Conservation (phyloP, 2,113 vertebrate genomes). For the Halcyon senegalensis region DNA sequence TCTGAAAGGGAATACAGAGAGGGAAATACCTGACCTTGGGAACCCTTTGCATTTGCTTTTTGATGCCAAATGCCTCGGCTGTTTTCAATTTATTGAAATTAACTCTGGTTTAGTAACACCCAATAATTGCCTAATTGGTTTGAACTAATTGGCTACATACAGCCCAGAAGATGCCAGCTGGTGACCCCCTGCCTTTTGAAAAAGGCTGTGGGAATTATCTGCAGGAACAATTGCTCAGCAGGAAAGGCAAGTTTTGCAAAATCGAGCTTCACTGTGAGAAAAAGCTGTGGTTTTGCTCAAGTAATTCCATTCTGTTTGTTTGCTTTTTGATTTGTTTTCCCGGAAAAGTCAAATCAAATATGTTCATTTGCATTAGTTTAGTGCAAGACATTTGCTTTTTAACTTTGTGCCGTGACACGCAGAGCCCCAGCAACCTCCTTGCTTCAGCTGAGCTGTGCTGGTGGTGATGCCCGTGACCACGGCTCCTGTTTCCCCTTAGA, state of each 20-base stretch:
- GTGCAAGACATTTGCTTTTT: constrained; percentile 4
- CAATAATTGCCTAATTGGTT: constrained; percentile 22
- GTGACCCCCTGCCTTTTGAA: neutral
- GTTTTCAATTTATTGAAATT: constrained; percentile 1
- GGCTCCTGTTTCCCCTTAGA: neutral
- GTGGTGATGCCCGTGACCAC: neutral
- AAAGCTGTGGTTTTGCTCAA: constrained; percentile 29
- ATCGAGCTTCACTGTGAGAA: neutral
- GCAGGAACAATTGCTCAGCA: constrained; percentile 53
- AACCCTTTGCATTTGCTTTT: neutral
- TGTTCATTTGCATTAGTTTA: neutral
- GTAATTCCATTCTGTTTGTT: neutral
- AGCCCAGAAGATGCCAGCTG: constrained; percentile 36
- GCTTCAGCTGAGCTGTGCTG: neutral
- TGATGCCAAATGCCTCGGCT: neutral
- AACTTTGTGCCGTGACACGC: neutral
- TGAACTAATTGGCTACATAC: constrained; percentile 4
- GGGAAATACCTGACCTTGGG: neutral
- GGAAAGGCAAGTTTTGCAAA: constrained; percentile 28
- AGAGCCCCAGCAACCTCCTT: neutral
- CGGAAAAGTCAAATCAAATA: neutral
- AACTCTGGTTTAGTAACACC: neutral
- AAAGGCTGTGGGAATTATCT: constrained; percentile 33
- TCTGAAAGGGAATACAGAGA: neutral
- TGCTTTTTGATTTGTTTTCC: neutral